Evolutionary conservation across 2,888 invertebrate genomes (phyloP).

Genomic region (Oscheius myriophilus): DNA sequence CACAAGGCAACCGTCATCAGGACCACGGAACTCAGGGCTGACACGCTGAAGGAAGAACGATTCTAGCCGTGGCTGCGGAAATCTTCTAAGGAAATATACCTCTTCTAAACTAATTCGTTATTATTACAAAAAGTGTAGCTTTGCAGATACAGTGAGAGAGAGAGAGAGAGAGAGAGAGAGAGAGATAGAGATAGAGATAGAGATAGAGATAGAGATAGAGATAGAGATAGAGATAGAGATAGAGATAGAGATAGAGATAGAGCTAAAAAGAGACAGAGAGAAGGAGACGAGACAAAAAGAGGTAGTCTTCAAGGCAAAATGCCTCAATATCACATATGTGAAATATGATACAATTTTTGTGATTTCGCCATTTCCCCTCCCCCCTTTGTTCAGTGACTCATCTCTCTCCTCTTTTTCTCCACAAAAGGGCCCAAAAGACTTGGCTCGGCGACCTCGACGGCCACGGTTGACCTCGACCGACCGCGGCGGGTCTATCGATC

Average conservation of each 20-base stretch:
- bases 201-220: too few species aligned
- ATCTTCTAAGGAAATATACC: constrained; percentile 2
- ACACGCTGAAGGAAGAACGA: neutral
- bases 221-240: too few species aligned
- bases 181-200: too few species aligned
- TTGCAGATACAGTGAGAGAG: too few species aligned
- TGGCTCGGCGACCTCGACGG: constrained; percentile 9
- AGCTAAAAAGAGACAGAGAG: too few species aligned
- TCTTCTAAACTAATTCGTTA: too few species aligned
- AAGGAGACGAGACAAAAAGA: too few species aligned
- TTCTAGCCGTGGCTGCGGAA: constrained; percentile 1
- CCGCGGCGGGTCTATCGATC: constrained; percentile 18
- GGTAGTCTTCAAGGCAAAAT: too few species aligned
- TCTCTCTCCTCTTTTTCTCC: neutral
- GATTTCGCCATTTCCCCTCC: neutral
- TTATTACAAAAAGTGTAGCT: too few species aligned
- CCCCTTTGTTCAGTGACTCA: neutral
- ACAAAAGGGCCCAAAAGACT: neutral
- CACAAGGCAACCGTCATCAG: neutral
- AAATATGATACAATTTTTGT: neutral
- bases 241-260: too few species aligned
- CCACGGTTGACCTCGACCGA: constrained; percentile 21
- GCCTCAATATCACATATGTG: too few species aligned
- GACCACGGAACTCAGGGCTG: constrained; percentile 15
- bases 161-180: too few species aligned